phyloP scores from a whole-genome alignment of 37 sponge, comb jelly and placozoan species.

The Crambe crambe region DNA sequence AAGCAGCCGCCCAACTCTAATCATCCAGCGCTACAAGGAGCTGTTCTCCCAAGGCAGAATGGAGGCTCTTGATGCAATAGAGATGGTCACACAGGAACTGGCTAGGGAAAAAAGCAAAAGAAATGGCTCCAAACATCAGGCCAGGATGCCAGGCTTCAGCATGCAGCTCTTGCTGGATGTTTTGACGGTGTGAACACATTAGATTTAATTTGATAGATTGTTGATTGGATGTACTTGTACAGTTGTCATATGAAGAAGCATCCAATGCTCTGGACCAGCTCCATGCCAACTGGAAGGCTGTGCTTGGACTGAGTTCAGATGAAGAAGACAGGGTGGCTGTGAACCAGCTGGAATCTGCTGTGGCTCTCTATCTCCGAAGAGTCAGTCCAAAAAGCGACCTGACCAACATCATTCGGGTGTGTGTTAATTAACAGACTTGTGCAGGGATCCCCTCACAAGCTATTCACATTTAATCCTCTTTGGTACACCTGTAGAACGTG shows the following conservation, averaged over 20 bases:
- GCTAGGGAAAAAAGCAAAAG: background rate
- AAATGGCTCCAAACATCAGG: background rate
- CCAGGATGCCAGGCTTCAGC: background rate
- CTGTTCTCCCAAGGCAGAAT: constrained; percentile 67
- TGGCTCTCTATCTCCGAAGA: constrained; percentile 48
- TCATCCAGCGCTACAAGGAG: constrained; percentile 62
- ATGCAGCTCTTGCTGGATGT: constrained; percentile 26
- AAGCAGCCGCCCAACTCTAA: constrained; percentile 44
- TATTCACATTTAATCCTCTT: background rate
- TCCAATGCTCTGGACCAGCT: constrained; percentile 18
- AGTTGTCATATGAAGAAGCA: constrained; percentile 47
- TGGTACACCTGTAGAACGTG: constrained; percentile 22
- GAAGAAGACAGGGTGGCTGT: constrained; percentile 22
- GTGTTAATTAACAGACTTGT: background rate
- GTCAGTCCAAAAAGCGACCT: constrained; percentile 10
- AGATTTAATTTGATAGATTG: background rate
- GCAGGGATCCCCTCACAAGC: no score
- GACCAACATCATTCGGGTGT: constrained; percentile 25
- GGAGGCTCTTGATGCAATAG: constrained; percentile 66
- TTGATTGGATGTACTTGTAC: no score
- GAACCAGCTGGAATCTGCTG: constrained; percentile 58
- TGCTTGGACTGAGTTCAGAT: constrained; percentile 16
- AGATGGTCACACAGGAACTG: background rate
- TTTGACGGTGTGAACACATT: constrained; percentile 5
- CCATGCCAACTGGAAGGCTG: constrained; percentile 21